Conservation (phyloP, 2,888 invertebrate genomes). For the Drosophila bunnanda region DNA sequence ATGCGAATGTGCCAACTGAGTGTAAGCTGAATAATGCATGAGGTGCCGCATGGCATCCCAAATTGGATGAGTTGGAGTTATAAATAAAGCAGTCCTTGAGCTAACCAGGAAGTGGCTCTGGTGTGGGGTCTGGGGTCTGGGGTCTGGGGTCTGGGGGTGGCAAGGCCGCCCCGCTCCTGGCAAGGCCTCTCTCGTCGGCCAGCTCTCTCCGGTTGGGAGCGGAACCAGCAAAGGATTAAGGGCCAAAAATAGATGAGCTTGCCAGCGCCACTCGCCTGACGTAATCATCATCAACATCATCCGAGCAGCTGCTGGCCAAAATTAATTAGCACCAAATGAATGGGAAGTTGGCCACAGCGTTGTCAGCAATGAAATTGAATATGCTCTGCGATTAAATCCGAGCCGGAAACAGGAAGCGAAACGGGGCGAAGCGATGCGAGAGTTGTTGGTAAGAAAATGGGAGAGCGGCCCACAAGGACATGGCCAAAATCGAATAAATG, state of each 20-base stretch:
- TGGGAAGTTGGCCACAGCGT: constrained; percentile 34
- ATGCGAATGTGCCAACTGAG: constrained; percentile 25
- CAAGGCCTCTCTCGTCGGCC: constrained; percentile 29
- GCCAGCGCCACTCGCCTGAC: neutral
- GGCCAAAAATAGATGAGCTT: constrained; percentile 42
- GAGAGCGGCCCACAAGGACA: constrained; percentile 15
- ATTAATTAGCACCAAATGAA: constrained; percentile 56
- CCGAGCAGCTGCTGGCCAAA: constrained; percentile 28
- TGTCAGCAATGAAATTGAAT: constrained; percentile 51
- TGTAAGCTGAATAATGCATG: constrained; percentile 33
- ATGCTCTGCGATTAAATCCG: constrained; percentile 48
- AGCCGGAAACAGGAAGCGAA: constrained; percentile 20
- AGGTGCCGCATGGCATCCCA: constrained; percentile 32
- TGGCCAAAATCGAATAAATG: constrained; percentile 31
- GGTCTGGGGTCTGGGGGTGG: constrained; percentile 5
- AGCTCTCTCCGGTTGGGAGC: constrained; percentile 17
- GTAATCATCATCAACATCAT: constrained; percentile 37
- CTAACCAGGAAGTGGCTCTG: neutral
- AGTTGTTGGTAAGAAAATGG: constrained; percentile 5
- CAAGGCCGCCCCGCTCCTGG: constrained; percentile 11
- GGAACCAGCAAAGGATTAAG: constrained; percentile 37
- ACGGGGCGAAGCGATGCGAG: neutral
- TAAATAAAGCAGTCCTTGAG: constrained; percentile 42
- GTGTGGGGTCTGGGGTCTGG: neutral
- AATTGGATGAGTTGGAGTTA: constrained; percentile 36